These are phyloP conservation scores for Grantiella picta DNA, from an alignment of 2,113 vertebrate genomes.

Conservation along the genomic window DNA sequence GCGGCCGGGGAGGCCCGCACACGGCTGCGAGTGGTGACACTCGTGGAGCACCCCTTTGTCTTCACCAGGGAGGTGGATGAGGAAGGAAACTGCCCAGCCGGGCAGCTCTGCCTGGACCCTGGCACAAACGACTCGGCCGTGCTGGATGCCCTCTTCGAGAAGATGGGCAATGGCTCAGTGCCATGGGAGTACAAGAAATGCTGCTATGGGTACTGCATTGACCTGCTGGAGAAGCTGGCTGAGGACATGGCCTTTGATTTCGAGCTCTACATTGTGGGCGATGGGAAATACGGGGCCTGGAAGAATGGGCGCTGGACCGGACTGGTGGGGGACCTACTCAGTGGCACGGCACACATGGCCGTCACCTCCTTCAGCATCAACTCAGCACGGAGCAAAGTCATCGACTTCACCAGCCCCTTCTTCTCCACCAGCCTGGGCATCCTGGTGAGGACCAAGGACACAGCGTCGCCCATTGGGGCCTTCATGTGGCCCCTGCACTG, in stretches of 20 bases:
- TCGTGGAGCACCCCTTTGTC: constrained; percentile 91
- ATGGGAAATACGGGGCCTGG: constrained; percentile 89
- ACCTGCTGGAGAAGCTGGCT: constrained; percentile 88
- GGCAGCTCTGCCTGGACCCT: constrained; percentile 86
- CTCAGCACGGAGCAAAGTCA: constrained; percentile 87
- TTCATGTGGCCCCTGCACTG: constrained; percentile 98
- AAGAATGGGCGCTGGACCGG: constrained; percentile 90
- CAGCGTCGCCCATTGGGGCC: constrained; percentile 88
- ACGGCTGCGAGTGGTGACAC: constrained; percentile 84
- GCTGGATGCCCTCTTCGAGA: constrained; percentile 77
- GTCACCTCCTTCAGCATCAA: constrained; percentile 97
- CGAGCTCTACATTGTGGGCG: constrained; percentile 92
- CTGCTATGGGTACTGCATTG: constrained; percentile 95
- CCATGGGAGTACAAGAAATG: constrained; percentile 80
- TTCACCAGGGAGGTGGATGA: constrained; percentile 86
- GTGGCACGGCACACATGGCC: constrained; percentile 89
- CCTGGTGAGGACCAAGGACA: constrained; percentile 89
- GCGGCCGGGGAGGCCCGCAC: background rate
- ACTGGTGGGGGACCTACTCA: constrained; percentile 90
- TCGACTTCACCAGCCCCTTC: constrained; percentile 97
- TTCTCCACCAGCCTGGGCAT: constrained; percentile 98
- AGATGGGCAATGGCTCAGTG: constrained; percentile 75
- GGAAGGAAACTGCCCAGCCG: constrained; percentile 84
- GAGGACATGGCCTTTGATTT: constrained; percentile 90
- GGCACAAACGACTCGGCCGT: constrained; percentile 76